Evolutionary conservation across 2,888 invertebrate genomes (phyloP), one percentile per base, ranked within the genome.

Genomic region (Cephus pulcher): DNA sequence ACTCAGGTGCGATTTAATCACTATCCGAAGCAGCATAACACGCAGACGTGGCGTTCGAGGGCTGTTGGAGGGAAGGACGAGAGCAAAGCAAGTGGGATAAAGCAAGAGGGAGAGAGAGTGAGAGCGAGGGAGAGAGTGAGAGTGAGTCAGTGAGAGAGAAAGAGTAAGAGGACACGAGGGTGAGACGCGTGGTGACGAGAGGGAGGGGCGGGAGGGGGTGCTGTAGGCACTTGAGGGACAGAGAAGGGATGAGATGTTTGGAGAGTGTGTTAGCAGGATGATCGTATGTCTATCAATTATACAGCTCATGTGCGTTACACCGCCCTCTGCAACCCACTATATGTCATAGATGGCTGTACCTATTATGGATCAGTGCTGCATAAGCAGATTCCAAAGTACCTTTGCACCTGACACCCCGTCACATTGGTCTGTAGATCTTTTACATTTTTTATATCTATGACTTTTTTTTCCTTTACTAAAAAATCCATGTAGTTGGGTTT

Each of bases 281-380:
- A 80, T 81, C 82, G 83, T 81, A 76, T 82, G 81, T 84, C 82
- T 77, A 81, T 80, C 84, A 85, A 86, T 86, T 86, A 82, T 83
- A 80, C 81, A 74, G 76, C 77, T 76, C 76, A 33, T 78, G 76
- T 79, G 40, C 69, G 76, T 40, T 40, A 40, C 40, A 78, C 77
- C 78, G 75, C 76, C 68, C 33, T 77, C 77, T 80, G 77, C 78
- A 69, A 79, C 74, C 69, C 75, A 74, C 74, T 81, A 78, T 76
- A 78, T 74, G 69, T 56, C 75, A 40, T 75, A 78, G 70, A 74
- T 76, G 68, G 78, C 69, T 76, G 78, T 79, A 40, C 40, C 40
- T 40, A 40, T 40, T 40, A 40, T 40, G 40, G 40, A 40, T 40
- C 40, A 40, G 40, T 40, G 40, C 40, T 40, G 40, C 23, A 40